A percentile compares a stretch with the other conserved stretches of the same genome.
Evolutionary conservation across 2,888 invertebrate species (phyloP).

Genomic region (Euphydryas editha): DNA sequence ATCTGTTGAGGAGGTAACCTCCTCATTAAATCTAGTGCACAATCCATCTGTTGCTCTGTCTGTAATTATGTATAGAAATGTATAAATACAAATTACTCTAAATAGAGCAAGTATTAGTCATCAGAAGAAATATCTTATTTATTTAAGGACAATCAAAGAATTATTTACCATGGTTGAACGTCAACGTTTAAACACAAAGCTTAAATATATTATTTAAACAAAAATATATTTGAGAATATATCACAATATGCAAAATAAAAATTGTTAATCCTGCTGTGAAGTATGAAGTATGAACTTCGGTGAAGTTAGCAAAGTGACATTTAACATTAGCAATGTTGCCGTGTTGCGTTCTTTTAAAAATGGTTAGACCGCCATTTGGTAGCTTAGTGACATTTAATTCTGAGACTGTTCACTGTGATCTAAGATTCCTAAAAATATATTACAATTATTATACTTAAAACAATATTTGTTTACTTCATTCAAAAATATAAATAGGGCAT

Average conservation of each 20-base stretch:
- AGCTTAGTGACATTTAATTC: background rate
- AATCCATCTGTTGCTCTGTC: slow-evolving; percentile 99
- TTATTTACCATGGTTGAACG: slow-evolving; percentile 47
- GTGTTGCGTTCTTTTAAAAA: slow-evolving; percentile 24
- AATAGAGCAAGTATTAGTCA: slow-evolving; percentile 73
- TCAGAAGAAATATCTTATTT: slow-evolving; percentile 64
- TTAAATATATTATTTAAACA: slow-evolving; percentile 18
- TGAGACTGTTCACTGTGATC: too few relatives aligned
- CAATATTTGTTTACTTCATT: background rate
- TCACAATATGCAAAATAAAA: slow-evolving; percentile 31
- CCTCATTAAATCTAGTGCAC: slow-evolving; percentile 99
- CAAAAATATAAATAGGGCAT: too few relatives aligned
- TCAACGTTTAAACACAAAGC: slow-evolving; percentile 32
- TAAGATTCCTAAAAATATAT: too few relatives aligned
- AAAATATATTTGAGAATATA: slow-evolving; percentile 24
- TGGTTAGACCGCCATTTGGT: background rate
- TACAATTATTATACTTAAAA: background rate
- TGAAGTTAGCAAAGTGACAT: slow-evolving; percentile 29
- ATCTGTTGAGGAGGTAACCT: slow-evolving; percentile 99
- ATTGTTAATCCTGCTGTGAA: slow-evolving; percentile 29
- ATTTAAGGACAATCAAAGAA: slow-evolving; percentile 10
- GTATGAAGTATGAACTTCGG: slow-evolving; percentile 23
- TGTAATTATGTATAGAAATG: slow-evolving; percentile 66
- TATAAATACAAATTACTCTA: slow-evolving; percentile 49
- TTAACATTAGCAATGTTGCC: too few relatives aligned